Evolutionary conservation across 1,140 invertebrate genomes (phyloP), one percentile per base, ranked within the genome.

Genomic region (Leptinotarsa defecta): DNA sequence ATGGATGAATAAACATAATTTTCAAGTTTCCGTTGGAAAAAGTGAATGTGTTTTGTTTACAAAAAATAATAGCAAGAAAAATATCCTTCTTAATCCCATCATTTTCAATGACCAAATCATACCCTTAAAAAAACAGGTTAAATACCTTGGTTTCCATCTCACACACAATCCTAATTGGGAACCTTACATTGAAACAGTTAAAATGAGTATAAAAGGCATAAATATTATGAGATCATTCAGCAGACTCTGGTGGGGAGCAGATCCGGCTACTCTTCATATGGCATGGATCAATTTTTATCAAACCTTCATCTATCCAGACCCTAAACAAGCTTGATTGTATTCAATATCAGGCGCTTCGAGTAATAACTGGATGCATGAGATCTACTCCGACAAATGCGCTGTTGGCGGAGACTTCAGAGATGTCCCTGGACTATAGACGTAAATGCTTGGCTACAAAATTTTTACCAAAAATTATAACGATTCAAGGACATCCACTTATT

Each of bases 151-250:
- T 13, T 2, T 72, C 19, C 49, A 49, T 49, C 5, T 71, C 17
- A n/a, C 61, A 13, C 20, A 48, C 8, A 64, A 64, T 22, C 57
- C 43, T 27, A 62, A 57, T 70, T 65, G 63, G 62, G 65, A 71
- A 15, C 27, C 13, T 20, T 62, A 79, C 19, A 76, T 78, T 15
- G 69, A 79, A 3, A 2, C 68, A 6, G 76, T 77, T 3, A 63
- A 19, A 19, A 43, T 8, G 27, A 69, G 74, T 6, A 22, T 48
- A 22, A 71, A 70, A 62, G 74, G 68, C 1, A 48, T 76, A 20
- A 78, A 74, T 69, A 76, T 80, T 13, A 74, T 80, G 13, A 80
- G 76, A 65, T 34, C 27, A 15, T 22, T 77, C 3, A 65, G 76
- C 20, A 71, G 76, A 67, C 48, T 69, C 27, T 65, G 27, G 19